Conservation (phyloP, 2,797 vertebrate genomes). For the Gadopsis bispinosus region DNA sequence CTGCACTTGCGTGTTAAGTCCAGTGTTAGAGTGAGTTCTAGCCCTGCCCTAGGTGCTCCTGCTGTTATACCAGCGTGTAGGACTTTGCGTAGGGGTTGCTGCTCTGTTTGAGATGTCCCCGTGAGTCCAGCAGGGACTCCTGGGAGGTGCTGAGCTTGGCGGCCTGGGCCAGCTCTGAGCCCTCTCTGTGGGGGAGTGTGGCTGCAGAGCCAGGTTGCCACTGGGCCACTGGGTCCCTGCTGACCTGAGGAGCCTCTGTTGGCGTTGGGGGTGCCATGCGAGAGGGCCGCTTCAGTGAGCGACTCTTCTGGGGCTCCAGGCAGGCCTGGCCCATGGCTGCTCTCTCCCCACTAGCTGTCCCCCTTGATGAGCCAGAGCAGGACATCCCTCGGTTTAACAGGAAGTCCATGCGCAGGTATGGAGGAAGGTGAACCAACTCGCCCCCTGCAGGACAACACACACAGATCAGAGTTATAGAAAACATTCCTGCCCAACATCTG, state of each 20-base stretch:
- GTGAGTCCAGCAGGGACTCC: slow-evolving; percentile 97
- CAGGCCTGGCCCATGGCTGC: slow-evolving; percentile 92
- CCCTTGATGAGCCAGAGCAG: slow-evolving; percentile 80
- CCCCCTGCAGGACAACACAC: slow-evolving; percentile 81
- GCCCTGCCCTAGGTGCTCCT: slow-evolving; percentile 83
- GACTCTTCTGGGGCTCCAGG: slow-evolving; percentile 98
- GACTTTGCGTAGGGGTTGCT: slow-evolving; percentile 99
- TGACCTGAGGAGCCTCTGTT: slow-evolving; percentile 90
- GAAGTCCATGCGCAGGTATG: slow-evolving; percentile 99
- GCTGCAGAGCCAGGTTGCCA: slow-evolving; percentile 94
- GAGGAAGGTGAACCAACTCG: slow-evolving; percentile 97
- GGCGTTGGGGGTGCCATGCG: slow-evolving; percentile 94
- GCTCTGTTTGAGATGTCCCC: slow-evolving; percentile 96
- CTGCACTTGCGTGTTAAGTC: slow-evolving; percentile 85
- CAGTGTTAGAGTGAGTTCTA: slow-evolving; percentile 78
- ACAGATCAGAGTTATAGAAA: slow-evolving; percentile 8
- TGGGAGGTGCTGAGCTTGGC: slow-evolving; percentile 99
- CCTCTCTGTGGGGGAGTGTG: slow-evolving; percentile 97
- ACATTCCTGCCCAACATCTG: background rate
- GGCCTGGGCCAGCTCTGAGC: slow-evolving; percentile 95
- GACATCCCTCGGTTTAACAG: slow-evolving; percentile 94
- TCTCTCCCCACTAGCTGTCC: slow-evolving; percentile 89
- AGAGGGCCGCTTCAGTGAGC: slow-evolving; percentile 94
- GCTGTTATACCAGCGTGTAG: slow-evolving; percentile 99
- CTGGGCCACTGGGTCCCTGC: slow-evolving; percentile 91